phyloP scores from a whole-genome alignment of 1,140 invertebrate species.

The Atta colombica region DNA sequence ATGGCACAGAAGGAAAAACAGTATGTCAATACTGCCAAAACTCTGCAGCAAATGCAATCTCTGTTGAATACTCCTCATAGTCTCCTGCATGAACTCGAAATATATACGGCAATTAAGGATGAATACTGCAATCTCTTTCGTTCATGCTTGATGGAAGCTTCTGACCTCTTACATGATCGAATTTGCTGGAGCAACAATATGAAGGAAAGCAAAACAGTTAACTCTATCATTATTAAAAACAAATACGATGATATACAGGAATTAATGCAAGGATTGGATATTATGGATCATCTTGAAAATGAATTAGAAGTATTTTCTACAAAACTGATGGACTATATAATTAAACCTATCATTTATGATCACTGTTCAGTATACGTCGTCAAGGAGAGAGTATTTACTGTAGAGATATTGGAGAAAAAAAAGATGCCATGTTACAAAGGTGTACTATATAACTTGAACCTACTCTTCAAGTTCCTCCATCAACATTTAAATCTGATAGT shows the following conservation, averaged over 20 bases:
- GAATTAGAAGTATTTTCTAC: slow-evolving; percentile 86
- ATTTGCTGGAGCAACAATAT: slow-evolving; percentile 80
- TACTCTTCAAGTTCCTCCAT: slow-evolving; percentile 88
- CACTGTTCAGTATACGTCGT: slow-evolving; percentile 84
- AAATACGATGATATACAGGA: slow-evolving; percentile 83
- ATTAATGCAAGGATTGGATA: slow-evolving; percentile 86
- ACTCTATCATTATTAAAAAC: slow-evolving; percentile 80
- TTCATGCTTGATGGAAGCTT: slow-evolving; percentile 84
- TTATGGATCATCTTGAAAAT: slow-evolving; percentile 84
- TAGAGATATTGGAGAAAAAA: slow-evolving; percentile 85
- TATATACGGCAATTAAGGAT: slow-evolving; percentile 83
- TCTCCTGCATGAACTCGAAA: slow-evolving; percentile 86
- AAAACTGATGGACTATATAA: slow-evolving; percentile 87
- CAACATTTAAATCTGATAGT: slow-evolving; percentile 87
- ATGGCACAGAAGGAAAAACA: slow-evolving; percentile 84
- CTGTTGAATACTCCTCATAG: slow-evolving; percentile 85
- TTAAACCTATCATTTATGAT: slow-evolving; percentile 87
- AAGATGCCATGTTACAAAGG: slow-evolving; percentile 86
- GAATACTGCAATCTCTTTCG: slow-evolving; percentile 83
- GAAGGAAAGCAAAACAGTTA: slow-evolving; percentile 68
- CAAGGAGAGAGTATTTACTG: slow-evolving; percentile 83
- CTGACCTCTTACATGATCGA: slow-evolving; percentile 85
- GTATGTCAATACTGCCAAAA: slow-evolving; percentile 85
- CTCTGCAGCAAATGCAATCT: slow-evolving; percentile 85
- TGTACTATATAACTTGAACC: slow-evolving; percentile 88